Base-by-base conservation (phyloP, 2,113 vertebrate genomes). In the Ictidomys tridecemlineatus region DNA sequence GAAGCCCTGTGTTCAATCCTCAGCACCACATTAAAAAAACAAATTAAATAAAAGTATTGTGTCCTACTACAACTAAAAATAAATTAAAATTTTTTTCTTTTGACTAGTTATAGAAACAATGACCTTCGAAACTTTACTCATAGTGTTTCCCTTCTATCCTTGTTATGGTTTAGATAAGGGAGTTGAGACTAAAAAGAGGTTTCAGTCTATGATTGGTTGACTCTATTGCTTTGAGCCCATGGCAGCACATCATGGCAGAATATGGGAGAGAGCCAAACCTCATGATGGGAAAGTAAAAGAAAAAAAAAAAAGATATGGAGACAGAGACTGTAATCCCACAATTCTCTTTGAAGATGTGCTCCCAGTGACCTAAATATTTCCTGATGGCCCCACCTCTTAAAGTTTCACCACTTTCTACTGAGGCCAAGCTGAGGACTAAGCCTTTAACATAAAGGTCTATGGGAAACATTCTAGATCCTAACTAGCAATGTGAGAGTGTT, bases 111-210 rank as follows among this genome's bases (percentile, higher is more conserved):
- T 18, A 86, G 22, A 91, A 91, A 93, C 8, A 93, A 77, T 4
- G 22, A 79, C 45, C 85, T 20, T 24, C 86, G 8, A 24, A 92
- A 48, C 30, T 58, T 76, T n/a, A 2, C 12, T 78, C 26, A 61
- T 32, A n/a, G 0, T 48, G 30, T 37, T 85, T 90, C 51, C 4
- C n/a, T 45, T 45, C 28, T 32, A 11, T 53, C 9, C 13, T 67
- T 45, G 85, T 74, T 80, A 58, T 63, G 24, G 61, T 87, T 91
- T 91, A 91, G 85, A 77, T 74, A 85, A 89, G 20, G 18, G 69
- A 76, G 45, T 4, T 30, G 42, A 76, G 42, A 28, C 12, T 45
- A 48, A 30, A 42, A 76, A 48, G 28, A 77, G 16, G 11, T 77
- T 77, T 48, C 74, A 77, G 6, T 48, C 42, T 7, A 32, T 8